Evolutionary conservation across 1,140 invertebrate species (phyloP), one percentile per base, ranked within the genome.

Genomic region (Cydia amplana): DNA sequence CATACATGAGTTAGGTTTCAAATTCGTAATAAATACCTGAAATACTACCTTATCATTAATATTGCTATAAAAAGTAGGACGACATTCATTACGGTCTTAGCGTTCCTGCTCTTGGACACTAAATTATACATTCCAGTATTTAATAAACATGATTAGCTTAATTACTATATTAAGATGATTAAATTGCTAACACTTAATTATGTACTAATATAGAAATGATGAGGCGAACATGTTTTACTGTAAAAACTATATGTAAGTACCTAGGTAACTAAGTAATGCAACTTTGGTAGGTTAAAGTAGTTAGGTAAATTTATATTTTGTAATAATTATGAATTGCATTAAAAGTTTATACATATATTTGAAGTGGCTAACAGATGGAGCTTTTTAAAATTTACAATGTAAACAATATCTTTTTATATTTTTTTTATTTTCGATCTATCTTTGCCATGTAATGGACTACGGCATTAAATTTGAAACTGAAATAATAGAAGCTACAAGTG

Each of bases 81-180:
- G 36, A 7, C 65, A 40, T 70, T 40, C 6, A 6, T 36, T 36
- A 28, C 32, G n/a, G 16, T 40, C 64, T 65, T n/a, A 2, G 9
- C 55, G 6, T 65, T 32, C 23, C 10, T 32, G 64, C 12, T 23
- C 25, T 64, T 65, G 55, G 20, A 23, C 28, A 65, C 28, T 70
- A 70, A 40, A 70, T 70, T 70, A 70, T 70, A 70, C 65, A 70
- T 70, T 70, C 65, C 65, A 18, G 65, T 70, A 43, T 70, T 70
- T 40, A 36, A 70, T 70, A 70, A 18, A 40, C 32, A 70, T 70
- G n/a, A 70, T 70, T 70, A 70, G 9, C 6, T 40, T 43, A 70
- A 70, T 70, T 36, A 40, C 65, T 70, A 10, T 36, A 70, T 70
- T 70, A 70, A 70, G 25, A 36, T 70, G n/a, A 36, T 36, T 70